Evolutionary conservation across 2,797 vertebrate species (phyloP), one percentile per base, ranked within the genome.

Genomic region (Lophura swinhoii): DNA sequence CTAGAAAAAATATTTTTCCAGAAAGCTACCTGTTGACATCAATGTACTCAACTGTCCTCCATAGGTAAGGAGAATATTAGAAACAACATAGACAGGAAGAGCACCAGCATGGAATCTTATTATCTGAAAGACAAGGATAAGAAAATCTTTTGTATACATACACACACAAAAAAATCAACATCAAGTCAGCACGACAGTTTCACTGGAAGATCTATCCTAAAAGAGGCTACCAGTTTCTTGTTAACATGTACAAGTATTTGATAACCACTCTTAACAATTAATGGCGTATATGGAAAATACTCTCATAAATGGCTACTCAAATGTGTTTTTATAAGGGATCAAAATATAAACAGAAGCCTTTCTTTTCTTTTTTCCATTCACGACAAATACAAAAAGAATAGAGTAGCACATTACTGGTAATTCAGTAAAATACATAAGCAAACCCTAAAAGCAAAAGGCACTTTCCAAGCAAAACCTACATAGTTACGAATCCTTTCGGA

Each of bases 81-180:
- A 98, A 78, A 98, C 97, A 13, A 98, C 96, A 91, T 99, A 99
- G 43, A 98, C 98, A 10, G 99, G 99, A 89, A 99, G 98, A 56
- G 97, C 94, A 3, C 98, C 98, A 24, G 98, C 98, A 93, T 99
- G 99, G 97, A 99, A 99, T 90, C 99, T 97, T 87, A 99, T 95
- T n/a, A 99, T 95, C 99, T 99, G 94, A 92, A 97, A 97, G 76
- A 93, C 7, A 97, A 71, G 41, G 37, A 92, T 69, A 35, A 26
- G 82, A 60, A 12, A 16, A 21, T 9, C 72, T 41, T 6, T 83
- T 60, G 60, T 3, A 60, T 29, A n/a, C 17, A 72, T 1, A 13
- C 9, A 51, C 8, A 71, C 10, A 46, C 5, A 68, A 23, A 23
- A 86, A 64, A 35, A 77, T 26, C 48, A 69, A 22, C n/a, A 69